Evolutionary conservation across 2,888 invertebrate genomes (phyloP).

Genomic region (Tipula lateralis): DNA sequence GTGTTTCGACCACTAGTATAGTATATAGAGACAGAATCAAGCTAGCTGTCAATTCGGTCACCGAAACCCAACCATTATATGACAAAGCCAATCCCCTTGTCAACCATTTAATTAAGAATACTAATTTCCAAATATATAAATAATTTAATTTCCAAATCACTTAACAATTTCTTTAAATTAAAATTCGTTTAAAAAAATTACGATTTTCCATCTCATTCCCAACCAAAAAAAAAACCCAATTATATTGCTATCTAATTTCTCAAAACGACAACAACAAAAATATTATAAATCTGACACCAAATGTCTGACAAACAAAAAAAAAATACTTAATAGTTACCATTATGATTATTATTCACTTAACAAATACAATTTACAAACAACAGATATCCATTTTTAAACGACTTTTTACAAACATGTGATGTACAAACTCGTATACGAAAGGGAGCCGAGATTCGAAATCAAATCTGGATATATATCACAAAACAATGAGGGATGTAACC

Average conservation of each 20-base stretch:
- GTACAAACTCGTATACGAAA: background rate
- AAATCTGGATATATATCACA: background rate
- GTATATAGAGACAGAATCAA: too few relatives aligned
- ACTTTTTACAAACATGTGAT: background rate
- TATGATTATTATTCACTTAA: slow-evolving; percentile 19
- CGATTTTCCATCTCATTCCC: background rate
- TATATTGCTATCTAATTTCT: background rate
- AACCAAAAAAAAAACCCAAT: too few relatives aligned
- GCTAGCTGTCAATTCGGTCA: too few relatives aligned
- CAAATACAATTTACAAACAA: background rate
- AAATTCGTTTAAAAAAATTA: background rate
- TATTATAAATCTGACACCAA: background rate
- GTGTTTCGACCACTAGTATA: too few relatives aligned
- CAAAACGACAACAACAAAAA: background rate
- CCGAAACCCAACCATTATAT: too few relatives aligned
- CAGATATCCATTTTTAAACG: background rate
- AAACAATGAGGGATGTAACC: slow-evolving; percentile 16
- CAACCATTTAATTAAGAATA: too few relatives aligned
- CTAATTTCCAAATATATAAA: too few relatives aligned
- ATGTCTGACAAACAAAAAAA: background rate
- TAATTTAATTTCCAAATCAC: background rate
- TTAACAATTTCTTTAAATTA: background rate
- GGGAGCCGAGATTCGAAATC: slow-evolving; percentile 2
- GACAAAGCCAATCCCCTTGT: too few relatives aligned
- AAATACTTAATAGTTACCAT: background rate